Evolutionary conservation across 2,797 vertebrate genomes (phyloP), one percentile per base, ranked within the genome.

Genomic region (Bradypodion pumilum): DNA sequence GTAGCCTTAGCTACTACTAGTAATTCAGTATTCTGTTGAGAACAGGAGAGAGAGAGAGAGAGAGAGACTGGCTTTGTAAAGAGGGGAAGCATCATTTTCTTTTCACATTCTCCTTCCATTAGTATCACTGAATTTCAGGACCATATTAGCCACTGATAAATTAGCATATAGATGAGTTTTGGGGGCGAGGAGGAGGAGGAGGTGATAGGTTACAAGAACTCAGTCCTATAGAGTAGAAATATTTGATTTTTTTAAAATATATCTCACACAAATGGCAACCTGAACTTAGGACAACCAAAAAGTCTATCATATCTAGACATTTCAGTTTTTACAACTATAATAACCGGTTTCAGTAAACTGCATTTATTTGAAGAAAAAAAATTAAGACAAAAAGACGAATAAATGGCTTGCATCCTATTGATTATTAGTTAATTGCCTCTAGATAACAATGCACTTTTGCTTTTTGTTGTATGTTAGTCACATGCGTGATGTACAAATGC

Each of bases 141-240:
- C 77, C 59, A 94, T 90, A 93, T 95, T 93, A 95, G 93, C 94
- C 94, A 95, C 79, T 88, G 93, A 81, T 92, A 95, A 96, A 96
- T 96, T 96, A 96, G 95, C 96, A 96, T 96, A 95, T 96, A 96
- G 96, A 96, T 96, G 95, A 96, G 95, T 95, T 96, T 91, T 94
- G 93, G 92, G 95, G 94, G 93, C 92, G 93, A 90, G 90, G 93
- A 91, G 93, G 90, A 90, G 89, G 90, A 91, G 91, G 91, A 91
- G 91, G 92, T 92, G 93, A 91, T 92, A 89, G 90, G 93, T 94
- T 95, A 92, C 91, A 91, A 93, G 93, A 93, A 93, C 93, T 91
- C 92, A 89, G 90, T 65, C 86, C 88, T 89, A 69, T 90, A 87
- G 90, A 85, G 91, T 82, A 83, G 90, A 91, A 92, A 90, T 89